Conservation (phyloP, 2,113 vertebrate genomes). For the Oxygymnocypris stewartii region DNA sequence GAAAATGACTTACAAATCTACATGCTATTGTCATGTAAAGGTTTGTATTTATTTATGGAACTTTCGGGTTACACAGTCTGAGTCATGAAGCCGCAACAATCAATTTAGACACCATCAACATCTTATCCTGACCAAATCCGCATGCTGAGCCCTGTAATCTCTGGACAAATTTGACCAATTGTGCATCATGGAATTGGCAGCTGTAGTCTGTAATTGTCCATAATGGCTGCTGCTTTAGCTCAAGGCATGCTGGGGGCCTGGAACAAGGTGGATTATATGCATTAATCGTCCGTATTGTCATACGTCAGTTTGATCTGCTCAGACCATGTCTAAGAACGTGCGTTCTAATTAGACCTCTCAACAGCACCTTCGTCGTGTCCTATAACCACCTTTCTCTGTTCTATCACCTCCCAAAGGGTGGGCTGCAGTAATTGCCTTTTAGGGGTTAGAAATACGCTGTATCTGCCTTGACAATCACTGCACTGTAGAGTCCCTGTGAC, state of each 20-base stretch:
- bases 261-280: constrained; percentile 3
- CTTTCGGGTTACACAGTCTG: not conserved
- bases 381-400: constrained; percentile 48
- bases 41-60: not conserved
- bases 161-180: constrained; percentile 21
- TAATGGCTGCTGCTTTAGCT: constrained; percentile 24
- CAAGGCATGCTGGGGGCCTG: constrained; percentile 21
- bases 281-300: constrained; percentile 34
- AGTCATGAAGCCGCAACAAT: not conserved
- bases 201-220: not conserved
- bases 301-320: constrained; percentile 20
- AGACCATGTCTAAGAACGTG: constrained; percentile 37
- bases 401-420: constrained; percentile 37
- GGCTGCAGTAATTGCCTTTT: constrained; percentile 51
- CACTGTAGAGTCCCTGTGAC: constrained; percentile 20
- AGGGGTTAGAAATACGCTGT: constrained; percentile 50
- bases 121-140: not conserved
- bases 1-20: not conserved
- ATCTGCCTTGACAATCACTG: constrained; percentile 52
- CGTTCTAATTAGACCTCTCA: constrained; percentile 51
- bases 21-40: not conserved
- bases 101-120: not conserved
- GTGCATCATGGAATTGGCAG: constrained; percentile 10
- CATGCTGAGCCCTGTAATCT: constrained; percentile 15
- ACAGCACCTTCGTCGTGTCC: constrained; percentile 45